Conservation (phyloP, 1,140 invertebrate species). For the Drosophila kanapiae region DNA sequence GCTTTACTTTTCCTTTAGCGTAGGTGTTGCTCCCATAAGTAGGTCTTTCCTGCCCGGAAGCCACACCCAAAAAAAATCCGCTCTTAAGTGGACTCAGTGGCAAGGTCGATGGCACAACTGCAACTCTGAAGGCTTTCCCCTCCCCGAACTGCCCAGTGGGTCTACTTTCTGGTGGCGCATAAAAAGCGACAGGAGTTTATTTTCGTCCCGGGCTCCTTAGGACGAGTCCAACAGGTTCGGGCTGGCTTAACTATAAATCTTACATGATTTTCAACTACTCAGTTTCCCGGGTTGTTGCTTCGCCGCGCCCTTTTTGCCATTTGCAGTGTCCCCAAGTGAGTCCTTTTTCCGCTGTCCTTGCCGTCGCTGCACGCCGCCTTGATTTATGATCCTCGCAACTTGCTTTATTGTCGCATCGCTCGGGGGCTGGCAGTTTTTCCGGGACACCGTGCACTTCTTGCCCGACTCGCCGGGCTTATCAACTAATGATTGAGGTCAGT, state of each 20-base stretch:
- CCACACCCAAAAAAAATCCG: constrained; percentile 4
- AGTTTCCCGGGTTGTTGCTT: constrained; percentile 39
- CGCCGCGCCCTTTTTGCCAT: constrained; percentile 2
- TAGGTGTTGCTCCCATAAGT: constrained; percentile 3
- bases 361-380: constrained; percentile 53
- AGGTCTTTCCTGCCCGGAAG: constrained; percentile 5
- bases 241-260: constrained; percentile 73
- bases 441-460: constrained; percentile 38
- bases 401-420: constrained; percentile 64
- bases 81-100: constrained; percentile 3
- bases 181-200: constrained; percentile 39
- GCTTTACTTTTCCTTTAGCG: neutral
- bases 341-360: constrained; percentile 38
- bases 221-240: constrained; percentile 60
- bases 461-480: constrained; percentile 56
- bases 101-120: constrained; percentile 11
- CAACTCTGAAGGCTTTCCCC: constrained; percentile 3
- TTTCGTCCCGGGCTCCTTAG: constrained; percentile 9
- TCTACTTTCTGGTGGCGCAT: constrained; percentile 1
- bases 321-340: constrained; percentile 35
- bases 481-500: constrained; percentile 82
- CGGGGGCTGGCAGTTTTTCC: constrained; percentile 42
- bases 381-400: constrained; percentile 68
- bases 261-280: constrained; percentile 63
- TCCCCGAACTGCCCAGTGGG: constrained; percentile 8